Base-by-base conservation (phyloP, 2,888 invertebrate species). In the Drosophila longiperda region DNA sequence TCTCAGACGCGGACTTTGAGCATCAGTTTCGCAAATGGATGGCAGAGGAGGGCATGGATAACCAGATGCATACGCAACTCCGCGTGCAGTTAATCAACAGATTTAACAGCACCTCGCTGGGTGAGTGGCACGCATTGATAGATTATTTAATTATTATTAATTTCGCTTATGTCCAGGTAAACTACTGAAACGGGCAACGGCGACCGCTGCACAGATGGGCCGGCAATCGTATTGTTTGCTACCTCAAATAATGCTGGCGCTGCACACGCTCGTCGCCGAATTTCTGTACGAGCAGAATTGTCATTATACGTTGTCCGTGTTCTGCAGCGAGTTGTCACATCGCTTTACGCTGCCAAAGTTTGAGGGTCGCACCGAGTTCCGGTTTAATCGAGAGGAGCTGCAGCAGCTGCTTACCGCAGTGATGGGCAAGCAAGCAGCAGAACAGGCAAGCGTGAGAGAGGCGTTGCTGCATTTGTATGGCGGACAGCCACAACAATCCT, bases 211-310 rank as follows among this genome's bases (percentile, higher is more conserved):
- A 32, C 55, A 68, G 36, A 23, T 75, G 57, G 61, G 69, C 11
- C 50, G 48, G 8, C 32, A 34, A 5, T 26, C 49, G 33, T 48
- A 64, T 1, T 38, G 49, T 0, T 80, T 87, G 50, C 69, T 91
- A 23, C 89, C 91, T 1, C 92, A 93, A 1, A 50, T 93, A 50
- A 71, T 88, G 7, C 64, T 92, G 66, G 90, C 89, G 0, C 58
- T 93, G 50, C 92, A 93, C 68, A 92, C 92, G 2, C 81, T 93
- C n/a, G 92, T 93, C 0, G 92, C 93, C 0, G 93, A 93, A 69
- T 93, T 93, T 63, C 87, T 93, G 4, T 92, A 92, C 65, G 88
- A 89, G 8, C 91, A 93, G 69, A 92, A 92, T 66, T 93, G 92
- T 55, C 93, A 92, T 63, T 93, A 92, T 48, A 85, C 93, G 11